These are phyloP conservation scores for Ptychodera flava DNA, from an alignment of 35 echinoderm and acorn worm species.

Conservation along the genomic window DNA sequence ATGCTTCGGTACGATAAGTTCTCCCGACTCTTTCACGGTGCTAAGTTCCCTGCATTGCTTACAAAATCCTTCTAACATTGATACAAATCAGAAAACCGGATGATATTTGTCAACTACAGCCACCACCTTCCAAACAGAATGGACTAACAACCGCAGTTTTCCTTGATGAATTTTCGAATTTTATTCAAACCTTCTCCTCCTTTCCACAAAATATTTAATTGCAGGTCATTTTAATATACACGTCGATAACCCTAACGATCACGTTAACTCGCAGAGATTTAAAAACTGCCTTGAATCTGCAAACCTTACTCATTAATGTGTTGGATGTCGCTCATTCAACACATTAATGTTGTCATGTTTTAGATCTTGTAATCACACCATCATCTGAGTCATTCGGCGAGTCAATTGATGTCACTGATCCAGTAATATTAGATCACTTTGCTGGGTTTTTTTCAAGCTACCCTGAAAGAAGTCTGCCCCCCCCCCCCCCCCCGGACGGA, in stretches of 20 bases:
- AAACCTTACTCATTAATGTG: neutral
- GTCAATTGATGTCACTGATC: neutral
- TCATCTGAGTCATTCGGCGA: neutral
- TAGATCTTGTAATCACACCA: neutral
- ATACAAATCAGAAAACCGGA: neutral
- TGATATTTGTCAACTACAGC: neutral
- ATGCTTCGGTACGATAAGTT: too few relatives aligned
- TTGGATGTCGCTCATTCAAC: neutral
- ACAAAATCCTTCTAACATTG: too few relatives aligned
- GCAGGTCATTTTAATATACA: neutral
- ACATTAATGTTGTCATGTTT: neutral
- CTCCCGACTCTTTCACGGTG: too few relatives aligned
- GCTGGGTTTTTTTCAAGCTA: neutral
- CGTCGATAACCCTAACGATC: neutral
- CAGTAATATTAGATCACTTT: neutral
- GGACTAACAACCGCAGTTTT: neutral
- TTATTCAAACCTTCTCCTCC: neutral
- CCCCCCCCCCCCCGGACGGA: neutral
- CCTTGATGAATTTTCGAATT: neutral
- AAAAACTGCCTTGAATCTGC: neutral
- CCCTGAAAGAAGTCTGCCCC: neutral
- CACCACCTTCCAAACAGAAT: neutral
- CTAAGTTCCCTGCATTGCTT: too few relatives aligned
- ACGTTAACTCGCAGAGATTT: too few relatives aligned
- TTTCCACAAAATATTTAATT: neutral